These are phyloP conservation scores for Dryobates pubescens DNA, from an alignment of 2,797 vertebrate genomes.

Conservation along the genomic window DNA sequence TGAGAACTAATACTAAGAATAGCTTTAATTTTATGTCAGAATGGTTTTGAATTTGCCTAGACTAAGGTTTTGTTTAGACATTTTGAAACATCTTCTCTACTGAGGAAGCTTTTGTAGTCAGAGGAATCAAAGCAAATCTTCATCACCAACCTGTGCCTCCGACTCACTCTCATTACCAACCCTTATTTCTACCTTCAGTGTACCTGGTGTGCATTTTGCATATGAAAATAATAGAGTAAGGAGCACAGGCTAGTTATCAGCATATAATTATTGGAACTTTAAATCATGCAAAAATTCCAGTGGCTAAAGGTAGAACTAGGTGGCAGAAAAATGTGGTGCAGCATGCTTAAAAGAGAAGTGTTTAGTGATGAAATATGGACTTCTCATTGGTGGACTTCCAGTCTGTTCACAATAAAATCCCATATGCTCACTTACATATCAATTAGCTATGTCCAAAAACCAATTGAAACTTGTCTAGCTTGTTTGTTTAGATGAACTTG, in stretches of 20 bases:
- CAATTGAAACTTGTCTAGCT: not conserved
- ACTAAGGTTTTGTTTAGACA: constrained; percentile 41
- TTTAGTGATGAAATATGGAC: not conserved
- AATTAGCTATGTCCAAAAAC: not conserved
- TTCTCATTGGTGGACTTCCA: not conserved
- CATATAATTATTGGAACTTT: not conserved
- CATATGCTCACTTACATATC: accelerated
- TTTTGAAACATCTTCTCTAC: constrained; percentile 9
- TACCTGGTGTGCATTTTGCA: constrained; percentile 2
- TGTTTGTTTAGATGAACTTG: not conserved
- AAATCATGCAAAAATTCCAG: not conserved
- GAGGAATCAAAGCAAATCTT: constrained; percentile 53
- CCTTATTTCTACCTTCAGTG: not conserved
- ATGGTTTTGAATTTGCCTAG: constrained; percentile 42
- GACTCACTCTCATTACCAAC: constrained; percentile 16
- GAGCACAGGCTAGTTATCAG: not conserved
- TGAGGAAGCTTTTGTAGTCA: constrained; percentile 37
- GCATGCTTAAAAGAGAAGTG: not conserved
- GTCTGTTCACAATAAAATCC: not conserved
- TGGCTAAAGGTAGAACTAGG: not conserved
- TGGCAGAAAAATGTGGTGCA: not conserved
- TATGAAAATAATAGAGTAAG: not conserved
- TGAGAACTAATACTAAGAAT: constrained; percentile 26
- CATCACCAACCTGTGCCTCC: constrained; percentile 33
- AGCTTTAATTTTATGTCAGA: constrained; percentile 38